Evolutionary conservation across 2,797 vertebrate genomes (phyloP).

Genomic region (Microhierax caerulescens): DNA sequence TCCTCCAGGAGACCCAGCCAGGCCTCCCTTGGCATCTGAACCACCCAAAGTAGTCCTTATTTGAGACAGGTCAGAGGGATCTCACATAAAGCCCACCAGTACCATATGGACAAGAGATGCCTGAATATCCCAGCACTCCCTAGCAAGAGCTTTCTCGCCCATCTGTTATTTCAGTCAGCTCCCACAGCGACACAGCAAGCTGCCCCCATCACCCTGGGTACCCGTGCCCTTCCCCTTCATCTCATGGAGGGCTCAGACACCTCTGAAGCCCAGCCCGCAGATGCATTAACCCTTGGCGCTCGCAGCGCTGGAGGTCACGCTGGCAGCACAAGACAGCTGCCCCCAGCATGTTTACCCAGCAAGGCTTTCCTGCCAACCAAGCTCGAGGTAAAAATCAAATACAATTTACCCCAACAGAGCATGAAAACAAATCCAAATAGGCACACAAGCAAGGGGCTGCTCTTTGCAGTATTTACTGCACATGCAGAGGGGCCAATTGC

Average conservation of each 20-base stretch:
- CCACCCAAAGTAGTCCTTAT: rapidly evolving
- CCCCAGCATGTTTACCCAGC: neutral
- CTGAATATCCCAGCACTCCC: neutral
- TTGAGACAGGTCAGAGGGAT: neutral
- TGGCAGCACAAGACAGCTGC: neutral
- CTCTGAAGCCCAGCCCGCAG: neutral
- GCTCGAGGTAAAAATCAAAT: neutral
- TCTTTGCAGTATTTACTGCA: neutral
- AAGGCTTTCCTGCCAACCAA: neutral
- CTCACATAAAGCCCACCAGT: neutral
- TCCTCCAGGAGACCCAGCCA: neutral
- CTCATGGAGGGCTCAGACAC: neutral
- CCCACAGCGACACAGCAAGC: neutral
- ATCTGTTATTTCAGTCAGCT: rapidly evolving
- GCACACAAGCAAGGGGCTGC: neutral
- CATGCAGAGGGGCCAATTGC: neutral
- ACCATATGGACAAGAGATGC: rapidly evolving
- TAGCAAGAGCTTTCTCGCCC: neutral
- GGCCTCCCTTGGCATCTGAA: neutral
- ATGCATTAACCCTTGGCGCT: neutral
- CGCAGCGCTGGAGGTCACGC: neutral
- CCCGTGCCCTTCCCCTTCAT: neutral
- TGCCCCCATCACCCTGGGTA: neutral
- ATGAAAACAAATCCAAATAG: neutral
- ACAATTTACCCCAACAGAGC: neutral